Percentiles rank a stretch among this genome's conserved stretches.
These are phyloP conservation scores for Baryphthengus martii DNA, from an alignment of 2,113 vertebrate species.

Conservation along the genomic window DNA sequence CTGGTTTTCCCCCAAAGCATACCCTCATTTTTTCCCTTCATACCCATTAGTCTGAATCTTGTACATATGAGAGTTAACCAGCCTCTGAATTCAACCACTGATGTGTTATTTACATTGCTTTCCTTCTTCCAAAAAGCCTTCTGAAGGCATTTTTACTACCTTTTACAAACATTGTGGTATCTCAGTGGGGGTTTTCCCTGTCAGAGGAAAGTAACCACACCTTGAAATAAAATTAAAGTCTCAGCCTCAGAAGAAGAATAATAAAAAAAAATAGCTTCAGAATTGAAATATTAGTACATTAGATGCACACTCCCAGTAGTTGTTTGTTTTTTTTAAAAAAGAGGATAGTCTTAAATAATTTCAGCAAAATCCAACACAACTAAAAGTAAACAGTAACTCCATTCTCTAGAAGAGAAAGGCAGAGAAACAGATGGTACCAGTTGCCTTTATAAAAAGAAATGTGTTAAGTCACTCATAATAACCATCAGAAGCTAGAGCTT, in stretches of 20 bases:
- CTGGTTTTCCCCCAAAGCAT: background rate
- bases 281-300: background rate
- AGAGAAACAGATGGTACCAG: background rate
- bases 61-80: background rate
- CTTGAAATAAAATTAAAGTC: slow-evolving; percentile 9
- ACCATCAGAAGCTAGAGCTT: background rate
- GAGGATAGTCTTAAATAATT: background rate
- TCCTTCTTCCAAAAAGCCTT: background rate
- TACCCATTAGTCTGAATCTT: background rate
- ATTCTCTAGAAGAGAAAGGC: background rate
- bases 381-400: background rate
- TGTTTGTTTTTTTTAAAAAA: too few relatives aligned
- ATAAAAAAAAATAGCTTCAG: background rate
- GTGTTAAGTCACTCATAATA: slow-evolving; percentile 24
- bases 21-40: background rate
- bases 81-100: background rate
- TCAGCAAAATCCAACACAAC: background rate
- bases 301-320: background rate
- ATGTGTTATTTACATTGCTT: background rate
- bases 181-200: background rate
- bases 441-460: slow-evolving; percentile 28
- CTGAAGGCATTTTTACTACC: background rate
- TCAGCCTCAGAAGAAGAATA: background rate
- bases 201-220: background rate
- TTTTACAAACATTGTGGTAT: background rate